Percentiles rank a stretch among this genome's conserved stretches.
Evolutionary conservation across 1,140 invertebrate species (phyloP).

Genomic region (Lasaia peninsularis): DNA sequence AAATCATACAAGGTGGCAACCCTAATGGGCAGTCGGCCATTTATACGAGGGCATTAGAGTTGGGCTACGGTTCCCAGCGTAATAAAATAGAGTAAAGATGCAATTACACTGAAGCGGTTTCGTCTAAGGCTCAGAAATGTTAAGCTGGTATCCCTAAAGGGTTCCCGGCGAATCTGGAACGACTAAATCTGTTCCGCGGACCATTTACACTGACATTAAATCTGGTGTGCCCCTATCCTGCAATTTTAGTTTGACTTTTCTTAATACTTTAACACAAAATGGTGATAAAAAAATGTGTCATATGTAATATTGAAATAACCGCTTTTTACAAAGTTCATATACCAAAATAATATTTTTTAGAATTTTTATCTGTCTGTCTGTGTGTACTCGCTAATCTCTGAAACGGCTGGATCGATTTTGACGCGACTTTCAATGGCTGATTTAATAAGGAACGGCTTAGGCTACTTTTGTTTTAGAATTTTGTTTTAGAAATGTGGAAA

Average conservation of each 20-base stretch:
- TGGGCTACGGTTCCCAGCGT: slow-evolving; percentile 26
- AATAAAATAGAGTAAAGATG: slow-evolving; percentile 49
- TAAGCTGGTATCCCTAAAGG: slow-evolving; percentile 22
- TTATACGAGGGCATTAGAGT: slow-evolving; percentile 60
- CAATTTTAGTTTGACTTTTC: neutral
- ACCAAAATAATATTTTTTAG: too few relatives aligned
- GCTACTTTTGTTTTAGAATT: too few relatives aligned
- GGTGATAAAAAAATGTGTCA: too few relatives aligned
- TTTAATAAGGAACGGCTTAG: too few relatives aligned
- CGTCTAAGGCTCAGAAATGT: slow-evolving; percentile 22
- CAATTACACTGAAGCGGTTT: slow-evolving; percentile 34
- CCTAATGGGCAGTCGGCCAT: slow-evolving; percentile 25
- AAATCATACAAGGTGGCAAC: neutral
- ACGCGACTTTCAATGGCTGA: too few relatives aligned
- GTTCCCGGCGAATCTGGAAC: slow-evolving; percentile 25
- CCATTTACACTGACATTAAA: slow-evolving; percentile 20
- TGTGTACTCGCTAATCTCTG: too few relatives aligned
- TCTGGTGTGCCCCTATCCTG: slow-evolving; percentile 7
- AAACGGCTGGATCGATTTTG: too few relatives aligned
- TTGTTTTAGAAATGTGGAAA: too few relatives aligned
- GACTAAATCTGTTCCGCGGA: slow-evolving; percentile 28
- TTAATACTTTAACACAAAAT: too few relatives aligned
- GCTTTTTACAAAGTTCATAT: too few relatives aligned
- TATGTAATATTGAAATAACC: too few relatives aligned
- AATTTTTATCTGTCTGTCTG: too few relatives aligned